Percentiles rank a stretch among this genome's conserved stretches.
These are phyloP conservation scores for Antrozous pallidus DNA, from an alignment of 2,797 vertebrate species.

Conservation along the genomic window DNA sequence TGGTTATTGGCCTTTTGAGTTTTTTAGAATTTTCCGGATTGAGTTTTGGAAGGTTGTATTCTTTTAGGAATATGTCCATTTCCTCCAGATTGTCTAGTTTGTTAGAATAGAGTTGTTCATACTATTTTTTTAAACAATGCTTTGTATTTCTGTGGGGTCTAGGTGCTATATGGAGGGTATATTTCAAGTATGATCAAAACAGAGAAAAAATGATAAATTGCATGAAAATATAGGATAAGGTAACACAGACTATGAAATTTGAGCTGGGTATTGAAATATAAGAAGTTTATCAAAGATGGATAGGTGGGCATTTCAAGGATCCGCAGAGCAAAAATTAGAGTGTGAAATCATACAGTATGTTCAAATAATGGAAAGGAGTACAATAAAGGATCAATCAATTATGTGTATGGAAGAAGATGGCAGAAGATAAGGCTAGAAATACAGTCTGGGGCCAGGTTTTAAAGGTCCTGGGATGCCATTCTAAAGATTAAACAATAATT, in stretches of 20 bases:
- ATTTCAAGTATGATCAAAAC: background rate
- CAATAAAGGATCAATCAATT: background rate
- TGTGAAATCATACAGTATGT: background rate
- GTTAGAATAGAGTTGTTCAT: no score
- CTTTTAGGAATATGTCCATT: no score
- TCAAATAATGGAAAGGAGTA: background rate
- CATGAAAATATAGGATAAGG: background rate
- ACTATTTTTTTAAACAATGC: no score
- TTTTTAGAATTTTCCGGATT: no score
- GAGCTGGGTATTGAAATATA: background rate
- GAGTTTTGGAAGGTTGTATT: no score
- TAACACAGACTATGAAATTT: background rate
- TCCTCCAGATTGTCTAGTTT: no score
- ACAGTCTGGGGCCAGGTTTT: background rate
- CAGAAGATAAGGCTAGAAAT: background rate
- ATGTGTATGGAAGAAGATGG: background rate
- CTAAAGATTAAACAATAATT: background rate
- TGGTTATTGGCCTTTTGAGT: no score
- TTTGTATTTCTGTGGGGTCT: background rate
- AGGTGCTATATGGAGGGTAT: background rate
- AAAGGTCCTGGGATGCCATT: background rate
- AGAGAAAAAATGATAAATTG: slow-evolving; percentile 5
- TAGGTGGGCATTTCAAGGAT: background rate
- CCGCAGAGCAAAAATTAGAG: background rate
- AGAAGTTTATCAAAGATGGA: background rate